Base-by-base conservation (phyloP, 2,113 vertebrate species). In the Malurus alboscapulatus region DNA sequence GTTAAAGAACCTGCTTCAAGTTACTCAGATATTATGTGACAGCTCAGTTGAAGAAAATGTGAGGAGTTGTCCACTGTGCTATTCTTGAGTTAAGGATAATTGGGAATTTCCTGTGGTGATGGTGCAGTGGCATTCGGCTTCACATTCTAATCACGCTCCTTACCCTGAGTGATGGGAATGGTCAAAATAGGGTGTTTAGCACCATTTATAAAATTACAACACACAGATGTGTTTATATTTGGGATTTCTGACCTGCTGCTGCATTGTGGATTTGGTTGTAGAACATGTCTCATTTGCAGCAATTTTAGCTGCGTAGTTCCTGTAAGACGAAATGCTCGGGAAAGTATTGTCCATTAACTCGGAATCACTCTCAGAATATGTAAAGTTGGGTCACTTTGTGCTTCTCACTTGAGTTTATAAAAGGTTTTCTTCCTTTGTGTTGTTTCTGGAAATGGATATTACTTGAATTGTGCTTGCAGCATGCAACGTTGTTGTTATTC, bases 71-170 rank as follows among this genome's bases (percentile, higher is more conserved):
- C 47, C 19, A 27, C 71, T 92, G 94, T 87, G 88, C 94, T 89
- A 87, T 95, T 96, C 94, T 77, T 38, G 77, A 80, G 13, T 73
- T 51, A 40, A 58, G 66, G 74, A 54, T 93, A 93, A 94, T 94
- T 92, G 87, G 95, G 91, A 93, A 95, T 94, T 94, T 96, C 95
- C 92, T 94, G 94, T 92, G 84, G 77, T 36, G 71, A 62, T 87
- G 84, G 53, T 65, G 74, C 3, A 11, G 77, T 89, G 91, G 80
- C 40, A 24, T 45, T 88, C 0, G 0, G 76, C 77, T 80, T 96
- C 69, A 66, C 0, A 4, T 66, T 62, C 67, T 17, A 20, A 79
- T 54, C 7, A 30, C 54, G 30, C 58, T 82, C 50, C 0, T 24
- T 79, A 34, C 10, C 36, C 80, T 10, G n/a, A 84, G 83, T 0